A percentile compares a stretch with the other conserved stretches of the same genome.
phyloP scores from a whole-genome alignment of 2,797 vertebrate species.

The Gallinago stenura region DNA sequence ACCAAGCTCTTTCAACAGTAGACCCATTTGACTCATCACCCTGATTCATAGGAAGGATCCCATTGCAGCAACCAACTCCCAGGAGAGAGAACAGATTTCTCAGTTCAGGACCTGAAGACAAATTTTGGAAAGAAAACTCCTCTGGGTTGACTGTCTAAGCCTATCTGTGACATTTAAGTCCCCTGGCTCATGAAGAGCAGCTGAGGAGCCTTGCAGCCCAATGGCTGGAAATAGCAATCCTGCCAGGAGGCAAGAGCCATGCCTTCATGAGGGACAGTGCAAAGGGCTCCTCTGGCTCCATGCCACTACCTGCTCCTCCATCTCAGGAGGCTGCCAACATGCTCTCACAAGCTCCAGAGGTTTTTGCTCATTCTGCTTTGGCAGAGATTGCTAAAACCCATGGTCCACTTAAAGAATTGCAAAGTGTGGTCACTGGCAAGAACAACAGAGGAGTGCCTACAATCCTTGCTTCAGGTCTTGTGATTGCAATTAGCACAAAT shows the following conservation, averaged over 20 bases:
- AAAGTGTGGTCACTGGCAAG: background rate
- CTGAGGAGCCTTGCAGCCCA: background rate
- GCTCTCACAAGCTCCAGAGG: background rate
- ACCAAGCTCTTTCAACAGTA: background rate
- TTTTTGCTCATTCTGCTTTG: background rate
- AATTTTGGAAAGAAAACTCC: background rate
- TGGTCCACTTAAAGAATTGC: background rate
- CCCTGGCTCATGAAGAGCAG: background rate
- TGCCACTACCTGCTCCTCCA: background rate
- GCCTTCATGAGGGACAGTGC: background rate
- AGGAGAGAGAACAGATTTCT: background rate
- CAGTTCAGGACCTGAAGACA: background rate
- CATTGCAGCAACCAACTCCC: background rate
- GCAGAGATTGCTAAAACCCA: background rate
- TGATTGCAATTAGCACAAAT: background rate
- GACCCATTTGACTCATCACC: background rate
- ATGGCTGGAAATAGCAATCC: background rate
- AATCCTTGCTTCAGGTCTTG: background rate
- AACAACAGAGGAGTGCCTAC: background rate
- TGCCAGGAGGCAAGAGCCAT: background rate
- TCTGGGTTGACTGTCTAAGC: background rate
- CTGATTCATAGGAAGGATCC: background rate
- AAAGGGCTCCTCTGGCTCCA: background rate
- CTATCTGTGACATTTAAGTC: background rate
- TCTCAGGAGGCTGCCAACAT: background rate